Conservation (phyloP, 1,140 invertebrate species). For the Trichonephila inaurata region DNA sequence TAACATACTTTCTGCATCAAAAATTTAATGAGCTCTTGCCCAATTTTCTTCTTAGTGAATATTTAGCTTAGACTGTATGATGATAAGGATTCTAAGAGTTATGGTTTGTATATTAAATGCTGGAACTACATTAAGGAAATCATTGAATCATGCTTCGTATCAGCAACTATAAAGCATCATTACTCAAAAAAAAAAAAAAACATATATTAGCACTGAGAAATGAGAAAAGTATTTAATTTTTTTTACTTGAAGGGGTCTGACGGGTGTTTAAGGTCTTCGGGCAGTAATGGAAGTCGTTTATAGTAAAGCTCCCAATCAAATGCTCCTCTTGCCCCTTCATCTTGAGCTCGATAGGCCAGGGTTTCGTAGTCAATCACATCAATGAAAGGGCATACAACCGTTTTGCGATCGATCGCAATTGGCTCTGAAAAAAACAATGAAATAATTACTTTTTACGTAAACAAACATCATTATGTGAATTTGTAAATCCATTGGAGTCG, state of each 20-base stretch:
- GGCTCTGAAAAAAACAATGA: slow-evolving; percentile 56
- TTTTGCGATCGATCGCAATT: slow-evolving; percentile 65
- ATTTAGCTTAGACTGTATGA: too few relatives aligned
- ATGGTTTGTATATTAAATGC: too few relatives aligned
- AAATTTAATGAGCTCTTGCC: too few relatives aligned
- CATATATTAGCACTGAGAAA: not conserved
- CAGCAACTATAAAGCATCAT: too few relatives aligned
- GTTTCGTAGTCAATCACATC: slow-evolving; percentile 85
- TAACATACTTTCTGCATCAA: too few relatives aligned
- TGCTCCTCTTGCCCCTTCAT: slow-evolving; percentile 84
- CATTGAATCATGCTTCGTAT: too few relatives aligned
- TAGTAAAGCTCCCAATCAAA: slow-evolving; percentile 89
- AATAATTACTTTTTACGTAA: too few relatives aligned
- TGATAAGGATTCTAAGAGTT: too few relatives aligned
- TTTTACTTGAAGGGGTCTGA: slow-evolving; percentile 90
- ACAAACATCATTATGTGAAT: too few relatives aligned
- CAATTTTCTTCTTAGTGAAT: too few relatives aligned
- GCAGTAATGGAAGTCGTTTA: slow-evolving; percentile 93
- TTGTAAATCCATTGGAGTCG: too few relatives aligned
- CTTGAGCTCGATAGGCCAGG: slow-evolving; percentile 84
- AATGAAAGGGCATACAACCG: slow-evolving; percentile 85
- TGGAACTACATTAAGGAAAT: too few relatives aligned
- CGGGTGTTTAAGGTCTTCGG: slow-evolving; percentile 90
- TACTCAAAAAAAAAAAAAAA: not conserved
- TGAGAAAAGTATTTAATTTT: not conserved